Percentiles rank a stretch among this genome's conserved stretches.
Conservation (phyloP, 2,113 vertebrate species). For the Rhinoptilus africanus region DNA sequence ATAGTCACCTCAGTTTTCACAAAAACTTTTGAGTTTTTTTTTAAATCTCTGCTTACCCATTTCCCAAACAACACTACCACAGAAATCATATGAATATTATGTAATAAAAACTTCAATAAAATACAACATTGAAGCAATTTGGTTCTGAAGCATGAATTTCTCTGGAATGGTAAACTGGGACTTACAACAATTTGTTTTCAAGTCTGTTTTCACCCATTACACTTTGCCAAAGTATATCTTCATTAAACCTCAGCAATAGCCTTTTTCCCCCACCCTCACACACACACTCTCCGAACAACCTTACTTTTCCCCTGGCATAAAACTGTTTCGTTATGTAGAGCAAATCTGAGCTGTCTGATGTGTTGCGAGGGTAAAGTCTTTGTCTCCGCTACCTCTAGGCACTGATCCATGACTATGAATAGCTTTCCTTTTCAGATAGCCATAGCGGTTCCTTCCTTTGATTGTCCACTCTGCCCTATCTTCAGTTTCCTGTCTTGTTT, state of each 20-base stretch:
- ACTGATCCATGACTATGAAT: neutral
- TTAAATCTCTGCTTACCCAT: neutral
- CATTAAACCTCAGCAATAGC: neutral
- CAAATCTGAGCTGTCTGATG: neutral
- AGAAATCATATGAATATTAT: neutral
- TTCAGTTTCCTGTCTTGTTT: neutral
- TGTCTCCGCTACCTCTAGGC: neutral
- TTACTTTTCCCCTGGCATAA: neutral
- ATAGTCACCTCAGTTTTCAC: neutral
- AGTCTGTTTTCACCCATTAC: neutral
- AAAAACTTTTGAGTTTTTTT: neutral
- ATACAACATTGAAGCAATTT: neutral
- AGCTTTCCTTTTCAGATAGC: neutral
- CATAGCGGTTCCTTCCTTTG: neutral
- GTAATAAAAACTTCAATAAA: neutral
- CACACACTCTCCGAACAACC: no score
- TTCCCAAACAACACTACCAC: neutral
- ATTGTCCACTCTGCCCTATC: neutral
- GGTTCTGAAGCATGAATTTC: neutral
- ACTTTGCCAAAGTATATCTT: neutral
- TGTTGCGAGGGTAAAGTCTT: neutral
- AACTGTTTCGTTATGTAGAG: neutral
- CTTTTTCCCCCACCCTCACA: no score
- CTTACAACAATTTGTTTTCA: neutral
- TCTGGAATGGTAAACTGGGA: neutral